These are phyloP conservation scores for Zeuzera pyrina DNA, from an alignment of 2,888 invertebrate species.

Conservation along the genomic window DNA sequence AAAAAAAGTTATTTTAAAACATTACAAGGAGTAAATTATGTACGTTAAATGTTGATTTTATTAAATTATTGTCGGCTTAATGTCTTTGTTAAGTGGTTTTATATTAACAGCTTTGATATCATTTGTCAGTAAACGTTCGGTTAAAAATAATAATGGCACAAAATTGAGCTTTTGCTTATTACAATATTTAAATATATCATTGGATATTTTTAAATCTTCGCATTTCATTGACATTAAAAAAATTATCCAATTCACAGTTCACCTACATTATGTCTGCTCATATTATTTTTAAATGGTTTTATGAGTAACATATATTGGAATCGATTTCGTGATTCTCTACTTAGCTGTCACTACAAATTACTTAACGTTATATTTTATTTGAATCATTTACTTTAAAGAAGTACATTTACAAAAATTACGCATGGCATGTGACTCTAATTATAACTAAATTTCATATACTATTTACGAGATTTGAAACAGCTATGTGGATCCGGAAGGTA, in stretches of 20 bases:
- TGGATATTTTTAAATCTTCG: not conserved
- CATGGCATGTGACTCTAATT: constrained; percentile 43
- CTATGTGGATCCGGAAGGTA: constrained; percentile 44
- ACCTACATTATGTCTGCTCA: not conserved
- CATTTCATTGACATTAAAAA: not conserved
- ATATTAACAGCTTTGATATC: not conserved
- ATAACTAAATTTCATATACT: constrained; percentile 7
- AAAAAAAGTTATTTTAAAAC: constrained; percentile 60
- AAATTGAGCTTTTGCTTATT: constrained; percentile 19
- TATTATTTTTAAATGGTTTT: not conserved
- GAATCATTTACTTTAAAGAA: constrained; percentile 7
- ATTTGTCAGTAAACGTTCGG: constrained; percentile 2
- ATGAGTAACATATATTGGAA: constrained; percentile 42
- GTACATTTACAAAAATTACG: constrained; percentile 21
- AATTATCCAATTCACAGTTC: not conserved
- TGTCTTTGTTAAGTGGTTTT: constrained; percentile 28
- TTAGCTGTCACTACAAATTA: constrained; percentile 12
- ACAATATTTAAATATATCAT: not conserved
- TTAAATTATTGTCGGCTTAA: constrained; percentile 20
- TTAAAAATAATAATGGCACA: not conserved
- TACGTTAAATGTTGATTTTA: constrained; percentile 24
- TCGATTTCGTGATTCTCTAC: constrained; percentile 55
- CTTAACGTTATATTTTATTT: not conserved
- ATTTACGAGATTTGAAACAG: constrained; percentile 16
- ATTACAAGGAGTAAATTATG: constrained; percentile 70